Evolutionary conservation across 2,797 vertebrate species (phyloP).

Genomic region (Gallinago stenura): DNA sequence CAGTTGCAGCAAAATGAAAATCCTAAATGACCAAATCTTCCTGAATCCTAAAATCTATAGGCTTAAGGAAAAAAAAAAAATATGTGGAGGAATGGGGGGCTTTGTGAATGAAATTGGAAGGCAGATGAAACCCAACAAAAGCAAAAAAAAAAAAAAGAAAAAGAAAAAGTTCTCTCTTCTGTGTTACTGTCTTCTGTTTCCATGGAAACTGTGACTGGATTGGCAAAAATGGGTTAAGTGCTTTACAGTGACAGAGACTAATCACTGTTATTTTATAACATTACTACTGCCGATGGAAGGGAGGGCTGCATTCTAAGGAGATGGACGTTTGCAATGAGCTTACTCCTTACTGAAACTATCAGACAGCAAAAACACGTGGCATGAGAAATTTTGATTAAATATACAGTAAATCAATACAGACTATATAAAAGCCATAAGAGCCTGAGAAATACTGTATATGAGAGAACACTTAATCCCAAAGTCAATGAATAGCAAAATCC

Average conservation of each 20-base stretch:
- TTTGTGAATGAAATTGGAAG: conserved; percentile 17
- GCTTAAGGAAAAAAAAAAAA: not conserved
- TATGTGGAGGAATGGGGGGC: not conserved
- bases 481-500: conserved; percentile 45
- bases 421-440: conserved; percentile 14
- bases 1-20: not conserved
- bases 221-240: conserved; percentile 66
- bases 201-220: conserved; percentile 42
- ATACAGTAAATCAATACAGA: conserved; percentile 53
- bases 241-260: conserved; percentile 50
- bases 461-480: conserved; percentile 42
- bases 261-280: conserved; percentile 59
- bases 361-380: not conserved
- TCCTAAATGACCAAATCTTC: not conserved
- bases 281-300: not conserved
- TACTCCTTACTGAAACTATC: not conserved
- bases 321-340: not conserved
- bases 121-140: not conserved
- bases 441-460: not conserved
- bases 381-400: conserved; percentile 49
- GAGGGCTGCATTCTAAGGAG: not conserved
- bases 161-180: not conserved
- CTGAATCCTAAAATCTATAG: not conserved
- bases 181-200: conserved; percentile 19
- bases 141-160: not conserved